Evolutionary conservation across 2,888 invertebrate genomes (phyloP), one percentile per base, ranked within the genome.

Genomic region (Baronia brevicornis): DNA sequence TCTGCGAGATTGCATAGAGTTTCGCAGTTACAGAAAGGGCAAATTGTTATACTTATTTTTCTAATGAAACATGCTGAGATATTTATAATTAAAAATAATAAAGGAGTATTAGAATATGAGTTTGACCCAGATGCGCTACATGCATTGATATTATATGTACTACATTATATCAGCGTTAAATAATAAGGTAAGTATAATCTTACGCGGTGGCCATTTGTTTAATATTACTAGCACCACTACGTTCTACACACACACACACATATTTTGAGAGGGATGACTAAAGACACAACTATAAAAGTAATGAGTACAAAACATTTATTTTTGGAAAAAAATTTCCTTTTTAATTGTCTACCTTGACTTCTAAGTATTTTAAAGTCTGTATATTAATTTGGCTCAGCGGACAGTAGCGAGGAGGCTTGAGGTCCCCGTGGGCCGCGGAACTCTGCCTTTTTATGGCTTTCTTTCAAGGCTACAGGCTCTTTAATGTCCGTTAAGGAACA

Each of bases 401-500:
- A 52, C 46, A 54, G 44, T 48, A 51, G 47, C 37, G 40, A 48
- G 39, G 34, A 38, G 51, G 44, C 41, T 52, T 41, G 44, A 34
- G 50, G 63, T 73, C 78, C 66, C 73, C 26, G 36, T 48, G 66
- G 74, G 54, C 48, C 48, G 44, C 44, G 49, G 54, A 54, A 50
- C 55, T 46, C 60, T 53, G 68, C 62, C 71, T 72, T 74, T 79
- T 78, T 77, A 77, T 56, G 64, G 72, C 64, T 61, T 68, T 62
- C 59, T 64, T 66, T 58, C 64, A 66, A 64, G 64, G 63, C 56
- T 61, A 66, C 69, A 61, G n/a, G 54, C 63, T 60, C 77, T 75
- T 73, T 80, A 80, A 80, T 79, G 78, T 75, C 64, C 66, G 68
- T 67, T 74, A 67, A 72, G 65, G 69, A 71, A 66, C 71, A 69